Percentiles rank a stretch among this genome's conserved stretches.
Evolutionary conservation across 2,888 invertebrate genomes (phyloP).

Genomic region (Tridacna gigas): DNA sequence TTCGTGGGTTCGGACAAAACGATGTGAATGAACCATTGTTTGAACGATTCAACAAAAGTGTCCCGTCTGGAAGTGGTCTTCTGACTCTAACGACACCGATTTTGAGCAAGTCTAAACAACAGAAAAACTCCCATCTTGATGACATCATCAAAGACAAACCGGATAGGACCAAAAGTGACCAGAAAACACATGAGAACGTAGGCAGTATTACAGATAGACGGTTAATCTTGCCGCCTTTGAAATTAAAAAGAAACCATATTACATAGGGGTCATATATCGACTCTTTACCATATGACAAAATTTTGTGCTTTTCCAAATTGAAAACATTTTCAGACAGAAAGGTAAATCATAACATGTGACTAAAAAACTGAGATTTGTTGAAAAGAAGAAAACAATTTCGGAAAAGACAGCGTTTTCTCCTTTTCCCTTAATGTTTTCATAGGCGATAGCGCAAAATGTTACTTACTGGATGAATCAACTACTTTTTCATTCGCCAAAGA

Average conservation of each 20-base stretch:
- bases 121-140: background rate
- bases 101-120: background rate
- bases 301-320: background rate
- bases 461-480: too few relatives aligned
- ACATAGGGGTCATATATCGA: background rate
- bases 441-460: too few relatives aligned
- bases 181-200: background rate
- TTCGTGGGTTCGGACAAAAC: conserved; percentile 17
- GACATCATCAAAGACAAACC: background rate
- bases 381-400: too few relatives aligned
- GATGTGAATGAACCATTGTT: background rate
- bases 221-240: conserved; percentile 9
- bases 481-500: too few relatives aligned
- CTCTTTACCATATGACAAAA: background rate
- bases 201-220: background rate
- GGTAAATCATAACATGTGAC: background rate
- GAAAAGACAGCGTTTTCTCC: too few relatives aligned
- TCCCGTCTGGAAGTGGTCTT: background rate
- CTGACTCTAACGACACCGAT: conserved; percentile 9
- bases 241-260: background rate
- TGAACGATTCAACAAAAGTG: background rate
- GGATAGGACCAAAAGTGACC: background rate
- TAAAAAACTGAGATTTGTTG: too few relatives aligned
- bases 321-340: background rate
- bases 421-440: too few relatives aligned